A percentile compares a stretch with the other conserved stretches of the same genome.
phyloP scores from a whole-genome alignment of 2,888 invertebrate genomes.

The Cantharis nigra region DNA sequence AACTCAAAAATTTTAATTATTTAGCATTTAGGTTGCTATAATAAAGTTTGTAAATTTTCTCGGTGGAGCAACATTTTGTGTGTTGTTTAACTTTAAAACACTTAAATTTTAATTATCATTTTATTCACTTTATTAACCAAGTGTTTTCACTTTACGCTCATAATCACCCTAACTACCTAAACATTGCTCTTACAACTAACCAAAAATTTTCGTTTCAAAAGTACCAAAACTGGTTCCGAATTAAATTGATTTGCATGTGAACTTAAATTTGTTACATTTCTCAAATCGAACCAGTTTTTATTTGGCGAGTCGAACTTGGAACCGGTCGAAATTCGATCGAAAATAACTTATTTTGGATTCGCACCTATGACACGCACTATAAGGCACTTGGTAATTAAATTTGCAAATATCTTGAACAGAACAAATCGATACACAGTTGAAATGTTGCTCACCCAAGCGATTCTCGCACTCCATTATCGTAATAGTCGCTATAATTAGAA shows the following conservation, averaged over 20 bases:
- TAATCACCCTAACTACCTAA: not conserved
- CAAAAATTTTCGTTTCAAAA: not conserved
- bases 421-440: not conserved
- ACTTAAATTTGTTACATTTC: not conserved
- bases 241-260: not conserved
- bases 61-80: not conserved
- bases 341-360: not conserved
- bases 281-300: not conserved
- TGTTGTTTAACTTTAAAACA: not conserved
- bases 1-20: not conserved
- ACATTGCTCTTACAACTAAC: not conserved
- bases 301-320: not conserved
- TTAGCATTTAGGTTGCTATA: not conserved
- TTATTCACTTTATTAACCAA: not conserved
- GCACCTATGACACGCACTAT: not conserved
- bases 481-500: not conserved
- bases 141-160: not conserved
- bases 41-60: not conserved
- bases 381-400: not conserved
- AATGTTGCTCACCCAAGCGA: not conserved
- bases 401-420: not conserved
- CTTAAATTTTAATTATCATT: not conserved
- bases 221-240: not conserved
- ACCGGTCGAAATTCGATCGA: not conserved
- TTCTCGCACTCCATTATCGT: slow-evolving; percentile 1